Base-by-base conservation (phyloP, 2,797 vertebrate species). In the Cyprinodon diabolis region DNA sequence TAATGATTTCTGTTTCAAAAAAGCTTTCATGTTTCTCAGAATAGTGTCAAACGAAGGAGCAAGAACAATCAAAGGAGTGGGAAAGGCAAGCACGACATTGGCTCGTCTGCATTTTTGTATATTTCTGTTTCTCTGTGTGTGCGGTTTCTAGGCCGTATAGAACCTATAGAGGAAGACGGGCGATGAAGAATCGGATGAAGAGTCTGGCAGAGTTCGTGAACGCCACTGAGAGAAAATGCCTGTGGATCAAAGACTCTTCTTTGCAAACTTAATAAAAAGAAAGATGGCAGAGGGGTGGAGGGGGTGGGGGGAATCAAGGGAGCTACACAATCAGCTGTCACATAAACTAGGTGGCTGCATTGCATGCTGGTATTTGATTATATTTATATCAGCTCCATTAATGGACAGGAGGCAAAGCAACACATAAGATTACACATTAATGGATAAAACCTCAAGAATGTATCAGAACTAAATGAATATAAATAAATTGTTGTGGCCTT, bases 201-300 rank as follows among this genome's bases (percentile, higher is more conserved):
- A 87, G 90, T 90, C 88, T 89, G 88, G 87, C 87, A 90, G 82
- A 70, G 87, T 88, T 87, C 81, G 69, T 83, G 83, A 92, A 76
- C 79, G 79, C 87, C 51, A 84, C 91, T 82, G 87, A 89, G 89
- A 92, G 87, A 91, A 90, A 90, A 90, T 75, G 91, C 87, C 90
- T 86, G 84, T 82, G 81, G 89, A 92, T 93, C 90, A 94, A 92
- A 93, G 87, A 85, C 84, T 80, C 87, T 63, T 87, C 86, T 89
- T 87, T 68, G 86, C 82, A 89, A 93, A 92, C 88, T 87, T 90
- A 91, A 92, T 89, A 94, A 91, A 94, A 91, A 92, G 89, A 89
- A 77, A 87, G 87, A 89, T 89, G 80, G 75, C 90, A 73, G 89
- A 30, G 30, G 30, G 30, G 30, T 30, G 89, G 89, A 89, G 90